phyloP scores from a whole-genome alignment of 2,888 invertebrate genomes.

The Catocala sponsa region DNA sequence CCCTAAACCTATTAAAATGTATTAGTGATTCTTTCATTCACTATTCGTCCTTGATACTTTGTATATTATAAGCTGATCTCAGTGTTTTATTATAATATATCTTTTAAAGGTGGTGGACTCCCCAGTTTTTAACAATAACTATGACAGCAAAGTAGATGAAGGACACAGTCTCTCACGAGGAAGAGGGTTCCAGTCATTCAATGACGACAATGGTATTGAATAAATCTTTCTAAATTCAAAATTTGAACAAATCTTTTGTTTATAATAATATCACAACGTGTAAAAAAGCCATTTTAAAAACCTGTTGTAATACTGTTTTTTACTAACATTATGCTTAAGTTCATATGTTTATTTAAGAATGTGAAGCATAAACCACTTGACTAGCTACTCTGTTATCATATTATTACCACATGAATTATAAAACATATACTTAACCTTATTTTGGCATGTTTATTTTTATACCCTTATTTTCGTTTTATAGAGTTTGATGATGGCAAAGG shows the following conservation, averaged over 20 bases:
- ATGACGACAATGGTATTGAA: slow-evolving; percentile 66
- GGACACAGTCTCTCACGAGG: slow-evolving; percentile 85
- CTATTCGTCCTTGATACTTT: too few relatives aligned
- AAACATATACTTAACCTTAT: not conserved
- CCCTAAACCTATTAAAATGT: too few relatives aligned
- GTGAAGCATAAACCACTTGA: slow-evolving; percentile 10
- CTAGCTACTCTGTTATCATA: slow-evolving; percentile 10
- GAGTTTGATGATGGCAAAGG: slow-evolving; percentile 60
- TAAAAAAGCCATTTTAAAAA: too few relatives aligned
- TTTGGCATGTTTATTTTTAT: slow-evolving; percentile 2
- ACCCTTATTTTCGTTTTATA: slow-evolving; percentile 18
- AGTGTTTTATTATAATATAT: slow-evolving; percentile 3
- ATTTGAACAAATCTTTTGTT: not conserved
- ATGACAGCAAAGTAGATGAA: slow-evolving; percentile 72
- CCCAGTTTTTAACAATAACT: slow-evolving; percentile 57
- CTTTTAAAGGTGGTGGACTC: slow-evolving; percentile 58
- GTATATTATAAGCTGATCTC: not conserved
- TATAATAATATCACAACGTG: too few relatives aligned
- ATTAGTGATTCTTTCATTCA: too few relatives aligned
- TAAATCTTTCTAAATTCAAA: not conserved
- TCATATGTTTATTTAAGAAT: not conserved
- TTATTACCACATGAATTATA: slow-evolving; percentile 9
- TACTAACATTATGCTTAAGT: not conserved
- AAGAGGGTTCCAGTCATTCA: slow-evolving; percentile 82
- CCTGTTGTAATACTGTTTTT: too few relatives aligned